A percentile compares a stretch with the other conserved stretches of the same genome.
phyloP scores from a whole-genome alignment of 2,888 invertebrate species.

The Calliopum simillimum region DNA sequence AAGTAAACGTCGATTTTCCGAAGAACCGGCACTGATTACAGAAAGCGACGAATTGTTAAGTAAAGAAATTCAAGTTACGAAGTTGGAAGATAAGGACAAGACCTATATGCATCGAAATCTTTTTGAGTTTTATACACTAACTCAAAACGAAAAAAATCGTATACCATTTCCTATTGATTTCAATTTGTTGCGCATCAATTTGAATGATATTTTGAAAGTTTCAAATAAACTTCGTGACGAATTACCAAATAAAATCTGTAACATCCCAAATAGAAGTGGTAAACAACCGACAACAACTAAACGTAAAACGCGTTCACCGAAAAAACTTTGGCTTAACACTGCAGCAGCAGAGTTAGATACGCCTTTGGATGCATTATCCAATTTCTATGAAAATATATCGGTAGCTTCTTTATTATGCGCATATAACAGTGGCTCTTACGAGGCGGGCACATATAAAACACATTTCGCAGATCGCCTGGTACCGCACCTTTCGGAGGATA shows the following conservation, averaged over 20 bases:
- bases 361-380: slow-evolving; percentile 66
- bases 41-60: slow-evolving; percentile 40
- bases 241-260: background rate
- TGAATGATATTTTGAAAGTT: slow-evolving; percentile 54
- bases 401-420: slow-evolving; percentile 61
- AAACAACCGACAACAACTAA: slow-evolving; percentile 41
- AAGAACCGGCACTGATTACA: slow-evolving; percentile 38
- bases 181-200: slow-evolving; percentile 57
- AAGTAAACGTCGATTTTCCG: slow-evolving; percentile 47
- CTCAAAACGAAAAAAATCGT: slow-evolving; percentile 58
- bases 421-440: slow-evolving; percentile 14
- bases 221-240: slow-evolving; percentile 45
- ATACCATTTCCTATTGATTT: slow-evolving; percentile 64
- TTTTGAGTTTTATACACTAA: slow-evolving; percentile 62
- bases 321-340: slow-evolving; percentile 58
- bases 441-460: background rate
- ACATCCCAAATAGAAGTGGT: background rate
- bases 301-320: slow-evolving; percentile 60
- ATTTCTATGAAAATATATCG: slow-evolving; percentile 65
- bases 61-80: slow-evolving; percentile 22
- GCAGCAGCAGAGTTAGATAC: slow-evolving; percentile 31
- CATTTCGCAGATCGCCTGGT: slow-evolving; percentile 54
- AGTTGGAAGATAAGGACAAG: slow-evolving; percentile 35
- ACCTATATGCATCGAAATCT: slow-evolving; percentile 56
- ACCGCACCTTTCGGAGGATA: slow-evolving; percentile 56